These are phyloP conservation scores for Trichonephila clavipes DNA, from an alignment of 1,140 invertebrate species.

Conservation along the genomic window DNA sequence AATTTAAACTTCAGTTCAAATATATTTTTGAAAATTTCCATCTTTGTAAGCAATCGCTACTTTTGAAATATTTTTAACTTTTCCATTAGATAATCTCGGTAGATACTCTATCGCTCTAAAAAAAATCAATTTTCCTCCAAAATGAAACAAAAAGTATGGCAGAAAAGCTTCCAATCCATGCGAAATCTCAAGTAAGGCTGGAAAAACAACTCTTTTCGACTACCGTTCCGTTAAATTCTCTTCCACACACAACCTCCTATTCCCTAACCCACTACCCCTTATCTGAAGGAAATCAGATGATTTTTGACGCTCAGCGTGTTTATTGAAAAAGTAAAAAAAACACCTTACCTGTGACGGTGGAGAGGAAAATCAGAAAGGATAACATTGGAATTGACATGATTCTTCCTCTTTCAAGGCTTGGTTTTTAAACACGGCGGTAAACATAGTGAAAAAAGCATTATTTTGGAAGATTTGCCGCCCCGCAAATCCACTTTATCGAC, in stretches of 20 bases:
- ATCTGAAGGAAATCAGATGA: constrained; percentile 49
- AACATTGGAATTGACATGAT: constrained; percentile 39
- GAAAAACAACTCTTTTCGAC: neutral
- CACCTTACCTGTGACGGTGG: constrained; percentile 36
- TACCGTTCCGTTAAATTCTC: neutral
- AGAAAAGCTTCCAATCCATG: neutral
- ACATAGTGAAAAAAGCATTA: constrained; percentile 46
- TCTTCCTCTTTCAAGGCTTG: constrained; percentile 39
- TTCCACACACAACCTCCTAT: neutral
- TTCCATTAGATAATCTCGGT: neutral
- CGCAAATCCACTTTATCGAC: neutral
- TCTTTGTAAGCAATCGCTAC: neutral
- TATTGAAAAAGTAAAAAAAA: constrained; percentile 22
- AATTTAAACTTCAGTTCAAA: too few species aligned
- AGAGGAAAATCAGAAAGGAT: constrained; percentile 49
- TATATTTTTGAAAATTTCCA: neutral
- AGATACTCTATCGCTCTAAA: neutral
- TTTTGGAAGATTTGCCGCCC: constrained; percentile 59
- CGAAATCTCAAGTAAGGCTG: neutral
- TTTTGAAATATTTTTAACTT: neutral
- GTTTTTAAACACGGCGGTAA: constrained; percentile 68
- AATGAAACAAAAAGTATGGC: neutral
- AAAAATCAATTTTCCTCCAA: neutral
- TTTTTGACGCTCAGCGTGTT: constrained; percentile 16
- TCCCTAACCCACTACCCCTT: constrained; percentile 8